These are phyloP conservation scores for Drosophila flavopinicola DNA, from an alignment of 2,888 invertebrate genomes.

Conservation along the genomic window DNA sequence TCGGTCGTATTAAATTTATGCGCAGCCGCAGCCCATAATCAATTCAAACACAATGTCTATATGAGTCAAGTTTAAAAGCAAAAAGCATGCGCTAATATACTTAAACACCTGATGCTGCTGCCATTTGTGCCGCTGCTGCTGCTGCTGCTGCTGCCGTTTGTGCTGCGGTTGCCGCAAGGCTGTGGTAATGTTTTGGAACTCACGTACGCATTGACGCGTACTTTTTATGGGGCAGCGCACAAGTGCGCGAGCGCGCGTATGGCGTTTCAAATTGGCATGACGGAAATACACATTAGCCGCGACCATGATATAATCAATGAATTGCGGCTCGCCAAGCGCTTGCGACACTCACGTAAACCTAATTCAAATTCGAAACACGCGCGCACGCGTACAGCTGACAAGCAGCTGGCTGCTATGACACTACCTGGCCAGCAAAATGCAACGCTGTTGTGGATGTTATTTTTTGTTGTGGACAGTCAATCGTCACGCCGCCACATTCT, in stretches of 20 bases:
- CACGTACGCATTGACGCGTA: slow-evolving; percentile 59
- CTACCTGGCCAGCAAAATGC: not conserved
- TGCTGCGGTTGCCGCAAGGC: slow-evolving; percentile 39
- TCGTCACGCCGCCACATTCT: slow-evolving; percentile 35
- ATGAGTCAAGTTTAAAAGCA: slow-evolving; percentile 51
- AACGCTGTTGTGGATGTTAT: slow-evolving; percentile 32
- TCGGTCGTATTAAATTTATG: slow-evolving; percentile 53
- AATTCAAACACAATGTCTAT: slow-evolving; percentile 42
- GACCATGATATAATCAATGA: slow-evolving; percentile 72
- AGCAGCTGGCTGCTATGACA: slow-evolving; percentile 28
- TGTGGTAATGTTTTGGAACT: slow-evolving; percentile 24
- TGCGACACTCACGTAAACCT: slow-evolving; percentile 54
- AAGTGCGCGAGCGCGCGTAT: slow-evolving; percentile 29
- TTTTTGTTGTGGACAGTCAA: slow-evolving; percentile 12
- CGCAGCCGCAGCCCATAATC: slow-evolving; percentile 47
- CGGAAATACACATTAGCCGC: slow-evolving; percentile 73
- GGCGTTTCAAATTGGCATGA: slow-evolving; percentile 56
- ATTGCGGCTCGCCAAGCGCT: slow-evolving; percentile 32
- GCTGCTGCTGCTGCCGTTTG: slow-evolving; percentile 11
- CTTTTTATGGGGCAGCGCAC: slow-evolving; percentile 31
- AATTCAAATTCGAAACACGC: slow-evolving; percentile 70
- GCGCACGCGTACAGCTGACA: slow-evolving; percentile 16
- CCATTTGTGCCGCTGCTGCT: slow-evolving; percentile 10
- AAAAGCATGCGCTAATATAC: slow-evolving; percentile 35
- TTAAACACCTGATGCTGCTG: slow-evolving; percentile 7